Evolutionary conservation across 2,797 vertebrate genomes (phyloP).

Genomic region (Naso thynnoides): DNA sequence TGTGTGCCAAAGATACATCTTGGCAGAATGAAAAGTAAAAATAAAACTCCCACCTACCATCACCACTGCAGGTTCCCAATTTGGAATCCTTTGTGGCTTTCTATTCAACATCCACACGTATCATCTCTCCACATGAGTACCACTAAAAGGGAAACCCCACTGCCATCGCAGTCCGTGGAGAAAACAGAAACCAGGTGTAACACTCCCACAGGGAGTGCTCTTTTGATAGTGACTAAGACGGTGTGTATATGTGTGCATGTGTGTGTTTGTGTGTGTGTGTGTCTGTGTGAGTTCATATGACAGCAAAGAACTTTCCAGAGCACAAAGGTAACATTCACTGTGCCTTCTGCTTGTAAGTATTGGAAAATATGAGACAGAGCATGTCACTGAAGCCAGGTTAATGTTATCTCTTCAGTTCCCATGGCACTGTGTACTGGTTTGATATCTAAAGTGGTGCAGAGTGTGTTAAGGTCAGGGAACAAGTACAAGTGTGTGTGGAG

Average conservation of each 20-base stretch:
- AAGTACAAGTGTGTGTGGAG: conserved; percentile 35
- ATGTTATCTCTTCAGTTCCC: conserved; percentile 77
- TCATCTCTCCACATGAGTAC: conserved; percentile 81
- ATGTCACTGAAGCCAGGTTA: conserved; percentile 59
- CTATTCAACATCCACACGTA: conserved; percentile 85
- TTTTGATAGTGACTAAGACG: conserved; percentile 59
- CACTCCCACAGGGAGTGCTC: conserved; percentile 72
- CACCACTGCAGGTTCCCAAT: conserved; percentile 57
- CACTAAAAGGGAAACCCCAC: conserved; percentile 76
- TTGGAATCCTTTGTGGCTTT: conserved; percentile 79
- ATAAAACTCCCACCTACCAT: conserved; percentile 62
- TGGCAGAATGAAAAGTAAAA: conserved; percentile 67
- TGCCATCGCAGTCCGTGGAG: conserved; percentile 64
- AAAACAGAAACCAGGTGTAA: conserved; percentile 83
- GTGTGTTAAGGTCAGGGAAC: conserved; percentile 55
- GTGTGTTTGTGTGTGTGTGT: conserved; percentile 23
- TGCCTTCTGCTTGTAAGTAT: conserved; percentile 57
- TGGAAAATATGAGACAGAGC: conserved; percentile 75
- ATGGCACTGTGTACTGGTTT: conserved; percentile 55
- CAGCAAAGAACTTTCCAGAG: conserved; percentile 53
- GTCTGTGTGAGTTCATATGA: conserved; percentile 39
- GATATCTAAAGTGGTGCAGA: conserved; percentile 54
- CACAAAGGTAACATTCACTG: conserved; percentile 79
- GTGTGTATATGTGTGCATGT: conserved; percentile 8
- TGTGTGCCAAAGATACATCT: conserved; percentile 58